phyloP scores from a whole-genome alignment of 1,140 invertebrate genomes.

The Lanistes nyassanus region DNA sequence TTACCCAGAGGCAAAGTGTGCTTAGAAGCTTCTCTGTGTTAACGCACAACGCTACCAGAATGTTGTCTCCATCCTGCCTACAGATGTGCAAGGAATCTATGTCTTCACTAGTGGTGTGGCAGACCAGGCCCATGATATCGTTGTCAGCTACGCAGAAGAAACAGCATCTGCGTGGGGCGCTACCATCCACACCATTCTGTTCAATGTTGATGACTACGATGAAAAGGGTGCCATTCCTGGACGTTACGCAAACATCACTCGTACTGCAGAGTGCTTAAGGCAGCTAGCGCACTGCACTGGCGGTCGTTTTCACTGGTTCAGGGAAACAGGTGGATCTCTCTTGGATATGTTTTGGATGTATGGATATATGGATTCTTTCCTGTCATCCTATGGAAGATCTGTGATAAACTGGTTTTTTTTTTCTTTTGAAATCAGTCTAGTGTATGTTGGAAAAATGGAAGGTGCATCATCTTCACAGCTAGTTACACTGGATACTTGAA shows the following conservation, averaged over 20 bases:
- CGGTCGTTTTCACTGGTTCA: conserved; percentile 67
- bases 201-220: conserved; percentile 68
- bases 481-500: too few relatives aligned
- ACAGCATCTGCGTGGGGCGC: conserved; percentile 50
- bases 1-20: too few relatives aligned
- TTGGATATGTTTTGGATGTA: background rate
- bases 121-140: conserved; percentile 62
- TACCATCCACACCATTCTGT: conserved; percentile 63
- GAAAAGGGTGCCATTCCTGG: conserved; percentile 64
- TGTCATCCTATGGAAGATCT: too few relatives aligned
- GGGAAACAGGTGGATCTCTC: conserved; percentile 62
- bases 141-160: conserved; percentile 62
- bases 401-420: too few relatives aligned
- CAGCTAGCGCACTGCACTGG: conserved; percentile 63
- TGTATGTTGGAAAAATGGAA: too few relatives aligned
- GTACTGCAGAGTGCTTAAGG: conserved; percentile 63
- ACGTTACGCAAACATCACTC: conserved; percentile 66
- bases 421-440: too few relatives aligned
- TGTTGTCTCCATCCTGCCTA: conserved; percentile 21
- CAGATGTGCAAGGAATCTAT: conserved; percentile 65
- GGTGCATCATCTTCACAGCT: too few relatives aligned
- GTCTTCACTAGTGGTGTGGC: conserved; percentile 67
- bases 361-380: background rate
- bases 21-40: too few relatives aligned
- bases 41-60: too few relatives aligned